These are phyloP conservation scores for Neoseiulus cucumeris DNA, from an alignment of 1,140 invertebrate species.

Conservation along the genomic window DNA sequence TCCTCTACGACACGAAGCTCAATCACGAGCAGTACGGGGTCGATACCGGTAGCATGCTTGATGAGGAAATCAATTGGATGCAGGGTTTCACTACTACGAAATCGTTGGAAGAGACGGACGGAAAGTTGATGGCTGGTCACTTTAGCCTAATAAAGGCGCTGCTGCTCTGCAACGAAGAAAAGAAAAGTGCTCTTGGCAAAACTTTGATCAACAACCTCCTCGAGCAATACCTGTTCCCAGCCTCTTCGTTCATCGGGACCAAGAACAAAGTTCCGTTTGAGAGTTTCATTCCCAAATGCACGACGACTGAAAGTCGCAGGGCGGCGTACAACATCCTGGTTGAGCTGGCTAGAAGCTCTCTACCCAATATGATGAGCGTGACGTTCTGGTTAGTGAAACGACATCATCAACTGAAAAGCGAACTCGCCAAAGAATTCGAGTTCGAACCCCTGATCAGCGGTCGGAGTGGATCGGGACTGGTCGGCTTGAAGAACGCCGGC, in stretches of 20 bases:
- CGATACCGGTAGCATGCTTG: constrained; percentile 29
- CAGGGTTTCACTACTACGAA: constrained; percentile 28
- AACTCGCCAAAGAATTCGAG: constrained; percentile 34
- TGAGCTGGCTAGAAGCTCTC: constrained; percentile 27
- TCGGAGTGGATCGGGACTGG: constrained; percentile 33
- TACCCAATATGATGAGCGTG: constrained; percentile 27
- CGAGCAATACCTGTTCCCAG: constrained; percentile 33
- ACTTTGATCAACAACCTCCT: constrained; percentile 24
- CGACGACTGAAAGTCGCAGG: constrained; percentile 27
- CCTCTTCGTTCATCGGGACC: constrained; percentile 30
- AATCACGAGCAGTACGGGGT: constrained; percentile 28
- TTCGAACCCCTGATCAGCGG: constrained; percentile 34
- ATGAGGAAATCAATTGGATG: constrained; percentile 34
- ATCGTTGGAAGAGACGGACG: constrained; percentile 26
- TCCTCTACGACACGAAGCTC: constrained; percentile 28
- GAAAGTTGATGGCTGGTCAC: constrained; percentile 32
- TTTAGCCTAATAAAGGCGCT: constrained; percentile 30
- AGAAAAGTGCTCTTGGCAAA: constrained; percentile 26
- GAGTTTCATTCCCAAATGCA: constrained; percentile 24
- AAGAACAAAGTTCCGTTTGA: constrained; percentile 22
- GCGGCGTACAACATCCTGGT: constrained; percentile 33
- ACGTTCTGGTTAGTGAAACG: constrained; percentile 29
- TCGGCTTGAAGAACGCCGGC: constrained; percentile 40
- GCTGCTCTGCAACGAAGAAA: constrained; percentile 31
- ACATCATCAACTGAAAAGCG: constrained; percentile 31